These are phyloP conservation scores for Tiliqua scincoides DNA, from an alignment of 2,113 vertebrate genomes.

Conservation along the genomic window DNA sequence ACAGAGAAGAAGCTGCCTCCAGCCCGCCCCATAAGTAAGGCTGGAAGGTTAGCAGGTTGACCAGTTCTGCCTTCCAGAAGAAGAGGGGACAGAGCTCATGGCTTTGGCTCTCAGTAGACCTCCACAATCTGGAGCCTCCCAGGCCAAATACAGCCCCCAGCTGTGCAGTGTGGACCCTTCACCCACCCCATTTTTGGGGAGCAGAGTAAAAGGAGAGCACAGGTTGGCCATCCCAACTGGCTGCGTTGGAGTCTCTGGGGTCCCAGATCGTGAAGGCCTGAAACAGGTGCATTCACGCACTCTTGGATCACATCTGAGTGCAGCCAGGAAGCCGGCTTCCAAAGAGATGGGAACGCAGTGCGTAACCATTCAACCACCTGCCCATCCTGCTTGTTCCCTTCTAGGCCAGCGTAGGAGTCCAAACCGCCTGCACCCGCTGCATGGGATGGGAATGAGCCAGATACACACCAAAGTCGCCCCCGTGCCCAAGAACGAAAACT, in stretches of 20 bases:
- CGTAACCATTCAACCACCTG: too few relatives aligned
- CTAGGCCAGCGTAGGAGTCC: rapidly evolving
- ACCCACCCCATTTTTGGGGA: not conserved
- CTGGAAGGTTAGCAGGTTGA: not conserved
- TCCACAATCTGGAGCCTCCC: not conserved
- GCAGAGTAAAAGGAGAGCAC: not conserved
- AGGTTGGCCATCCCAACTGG: not conserved
- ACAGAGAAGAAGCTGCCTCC: not conserved
- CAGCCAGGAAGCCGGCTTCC: too few relatives aligned
- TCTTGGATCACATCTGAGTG: not conserved
- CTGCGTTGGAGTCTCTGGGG: not conserved
- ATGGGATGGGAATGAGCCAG: too few relatives aligned
- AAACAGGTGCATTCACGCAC: not conserved
- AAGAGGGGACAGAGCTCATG: not conserved
- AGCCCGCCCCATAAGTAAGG: not conserved
- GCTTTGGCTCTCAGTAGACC: not conserved
- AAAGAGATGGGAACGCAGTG: not conserved
- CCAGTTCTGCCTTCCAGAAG: not conserved
- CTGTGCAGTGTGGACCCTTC: too few relatives aligned
- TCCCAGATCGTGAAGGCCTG: not conserved
- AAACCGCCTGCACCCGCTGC: too few relatives aligned
- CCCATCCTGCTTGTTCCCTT: too few relatives aligned
- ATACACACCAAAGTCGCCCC: too few relatives aligned
- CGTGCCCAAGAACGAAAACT: not conserved
- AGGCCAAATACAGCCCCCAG: not conserved